Evolutionary conservation across 2,888 invertebrate genomes (phyloP).

Genomic region (Fissipunctia ypsillon): DNA sequence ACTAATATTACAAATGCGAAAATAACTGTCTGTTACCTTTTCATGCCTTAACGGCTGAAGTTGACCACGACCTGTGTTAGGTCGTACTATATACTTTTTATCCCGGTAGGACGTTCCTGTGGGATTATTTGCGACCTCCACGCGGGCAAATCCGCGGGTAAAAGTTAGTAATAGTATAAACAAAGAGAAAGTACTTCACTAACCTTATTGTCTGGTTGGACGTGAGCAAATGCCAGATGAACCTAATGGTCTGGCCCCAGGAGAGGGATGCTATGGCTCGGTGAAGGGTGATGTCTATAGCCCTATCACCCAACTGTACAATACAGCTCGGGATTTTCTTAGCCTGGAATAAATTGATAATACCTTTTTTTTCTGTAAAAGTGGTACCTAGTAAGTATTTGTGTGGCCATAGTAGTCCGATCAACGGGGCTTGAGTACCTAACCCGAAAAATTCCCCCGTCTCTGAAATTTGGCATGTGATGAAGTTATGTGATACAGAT

Average conservation of each 20-base stretch:
- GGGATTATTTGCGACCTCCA: no score
- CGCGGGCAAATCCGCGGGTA: neutral
- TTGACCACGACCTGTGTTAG: neutral
- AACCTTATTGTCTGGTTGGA: conserved; percentile 95
- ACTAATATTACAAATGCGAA: no score
- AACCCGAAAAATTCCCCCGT: no score
- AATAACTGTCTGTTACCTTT: neutral
- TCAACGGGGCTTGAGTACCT: no score
- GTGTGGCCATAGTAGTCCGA: neutral
- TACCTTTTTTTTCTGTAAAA: neutral
- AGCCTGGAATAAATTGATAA: conserved; percentile 89
- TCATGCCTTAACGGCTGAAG: neutral
- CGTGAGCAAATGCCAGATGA: conserved; percentile 96
- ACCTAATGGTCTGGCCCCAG: conserved; percentile 96
- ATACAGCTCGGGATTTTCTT: conserved; percentile 94
- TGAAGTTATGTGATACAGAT: no score
- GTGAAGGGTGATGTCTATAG: conserved; percentile 97
- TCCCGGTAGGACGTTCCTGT: neutral
- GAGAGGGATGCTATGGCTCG: conserved; percentile 96
- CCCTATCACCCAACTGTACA: conserved; percentile 97
- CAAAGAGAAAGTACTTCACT: conserved; percentile 43
- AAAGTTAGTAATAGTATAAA: neutral
- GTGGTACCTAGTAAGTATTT: neutral
- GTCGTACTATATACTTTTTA: neutral
- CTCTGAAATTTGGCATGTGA: no score